Evolutionary conservation across 2,113 vertebrate species (phyloP).

Genomic region (Numida meleagris): DNA sequence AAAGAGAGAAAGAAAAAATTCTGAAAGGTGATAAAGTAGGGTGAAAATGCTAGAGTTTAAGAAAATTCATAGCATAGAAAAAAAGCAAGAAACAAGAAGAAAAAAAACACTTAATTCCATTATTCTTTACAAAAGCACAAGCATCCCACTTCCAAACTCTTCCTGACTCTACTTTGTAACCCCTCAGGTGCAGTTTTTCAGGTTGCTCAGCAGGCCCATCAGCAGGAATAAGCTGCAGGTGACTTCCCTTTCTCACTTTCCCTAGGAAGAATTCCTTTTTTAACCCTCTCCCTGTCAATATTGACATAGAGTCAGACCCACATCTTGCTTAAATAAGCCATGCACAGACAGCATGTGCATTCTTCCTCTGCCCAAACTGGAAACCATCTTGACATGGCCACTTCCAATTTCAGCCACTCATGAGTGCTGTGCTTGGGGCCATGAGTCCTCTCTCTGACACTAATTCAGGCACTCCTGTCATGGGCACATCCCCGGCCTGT

Average conservation of each 20-base stretch:
- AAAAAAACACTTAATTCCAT: neutral
- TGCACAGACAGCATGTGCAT: too few relatives aligned
- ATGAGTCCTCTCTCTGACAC: neutral
- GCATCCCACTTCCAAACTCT: accelerated
- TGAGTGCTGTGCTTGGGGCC: neutral
- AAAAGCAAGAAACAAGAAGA: neutral
- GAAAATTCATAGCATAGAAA: neutral
- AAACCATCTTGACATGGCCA: neutral
- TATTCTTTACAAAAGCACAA: neutral
- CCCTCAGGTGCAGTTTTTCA: neutral
- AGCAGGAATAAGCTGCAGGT: neutral
- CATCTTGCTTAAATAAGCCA: neutral
- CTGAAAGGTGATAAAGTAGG: neutral
- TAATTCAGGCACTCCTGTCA: neutral
- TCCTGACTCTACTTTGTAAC: neutral
- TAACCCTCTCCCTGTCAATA: neutral
- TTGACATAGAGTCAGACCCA: neutral
- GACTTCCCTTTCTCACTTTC: neutral
- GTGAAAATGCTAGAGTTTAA: neutral
- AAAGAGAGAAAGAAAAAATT: neutral
- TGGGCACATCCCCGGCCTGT: accelerated
- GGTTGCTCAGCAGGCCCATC: neutral
- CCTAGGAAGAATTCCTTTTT: neutral
- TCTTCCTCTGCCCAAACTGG: neutral
- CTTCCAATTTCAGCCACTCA: accelerated